A percentile compares a stretch with the other conserved stretches of the same genome.
These are phyloP conservation scores for Pristionchus pacificus DNA, from an alignment of 1,140 invertebrate species.

Conservation along the genomic window DNA sequence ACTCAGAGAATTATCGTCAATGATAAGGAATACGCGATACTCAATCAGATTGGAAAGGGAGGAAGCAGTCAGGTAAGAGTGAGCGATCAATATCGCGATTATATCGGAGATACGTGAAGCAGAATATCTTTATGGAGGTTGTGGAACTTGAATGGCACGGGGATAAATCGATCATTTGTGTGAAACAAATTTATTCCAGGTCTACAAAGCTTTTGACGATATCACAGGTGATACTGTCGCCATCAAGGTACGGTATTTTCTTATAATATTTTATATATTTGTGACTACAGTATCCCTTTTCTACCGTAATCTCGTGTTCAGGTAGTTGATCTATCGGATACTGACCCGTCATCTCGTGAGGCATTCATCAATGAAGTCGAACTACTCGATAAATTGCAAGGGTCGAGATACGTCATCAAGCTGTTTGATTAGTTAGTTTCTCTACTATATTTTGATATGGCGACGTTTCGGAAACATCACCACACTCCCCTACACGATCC, in stretches of 20 bases:
- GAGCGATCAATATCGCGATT: no score
- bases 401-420: constrained; percentile 73
- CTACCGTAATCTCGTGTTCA: constrained; percentile 56
- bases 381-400: constrained; percentile 77
- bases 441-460: constrained; percentile 60
- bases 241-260: no score
- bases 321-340: constrained; percentile 68
- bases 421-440: constrained; percentile 81
- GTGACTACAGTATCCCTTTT: no score
- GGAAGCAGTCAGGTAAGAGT: neutral
- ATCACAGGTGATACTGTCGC: no score
- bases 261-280: no score
- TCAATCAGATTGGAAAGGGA: neutral
- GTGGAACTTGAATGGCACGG: no score
- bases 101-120: no score
- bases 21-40: neutral
- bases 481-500: neutral
- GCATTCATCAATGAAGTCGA: constrained; percentile 86
- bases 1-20: neutral
- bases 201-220: no score
- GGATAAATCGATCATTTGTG: no score
- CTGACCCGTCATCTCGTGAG: constrained; percentile 69
- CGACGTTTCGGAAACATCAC: neutral
- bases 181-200: no score
- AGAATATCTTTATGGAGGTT: no score